Conservation (phyloP, 2,888 invertebrate species). For the Scelioninae gen. 2 region DNA sequence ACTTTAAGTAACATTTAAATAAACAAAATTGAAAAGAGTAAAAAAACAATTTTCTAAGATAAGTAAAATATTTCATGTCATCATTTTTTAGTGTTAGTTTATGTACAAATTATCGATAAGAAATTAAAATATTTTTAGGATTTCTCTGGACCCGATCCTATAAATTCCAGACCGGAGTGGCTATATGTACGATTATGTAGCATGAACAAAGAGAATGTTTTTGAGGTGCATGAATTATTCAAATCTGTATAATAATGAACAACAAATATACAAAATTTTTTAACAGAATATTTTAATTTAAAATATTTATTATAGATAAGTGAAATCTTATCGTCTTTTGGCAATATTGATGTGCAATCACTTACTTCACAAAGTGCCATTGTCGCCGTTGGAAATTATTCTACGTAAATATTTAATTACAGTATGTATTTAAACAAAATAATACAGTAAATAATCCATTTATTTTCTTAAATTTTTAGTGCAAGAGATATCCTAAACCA, state of each 20-base stretch:
- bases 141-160: slow-evolving; percentile 77
- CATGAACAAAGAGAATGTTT: slow-evolving; percentile 50
- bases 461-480: slow-evolving; percentile 6
- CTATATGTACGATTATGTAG: slow-evolving; percentile 74
- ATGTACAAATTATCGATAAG: no score
- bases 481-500: slow-evolving; percentile 43
- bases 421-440: not conserved
- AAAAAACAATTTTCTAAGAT: no score
- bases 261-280: no score
- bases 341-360: slow-evolving; percentile 80
- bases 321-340: slow-evolving; percentile 78
- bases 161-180: slow-evolving; percentile 76
- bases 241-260: no score
- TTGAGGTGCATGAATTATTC: slow-evolving; percentile 60
- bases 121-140: no score
- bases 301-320: slow-evolving; percentile 75
- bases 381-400: slow-evolving; percentile 79
- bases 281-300: no score
- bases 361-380: slow-evolving; percentile 77
- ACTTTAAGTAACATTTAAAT: no score
- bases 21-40: no score
- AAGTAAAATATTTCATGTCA: no score
- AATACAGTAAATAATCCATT: not conserved
- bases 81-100: no score
- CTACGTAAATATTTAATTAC: slow-evolving; percentile 76